Conservation (phyloP, 2,888 invertebrate species). For the Melolontha melolontha region DNA sequence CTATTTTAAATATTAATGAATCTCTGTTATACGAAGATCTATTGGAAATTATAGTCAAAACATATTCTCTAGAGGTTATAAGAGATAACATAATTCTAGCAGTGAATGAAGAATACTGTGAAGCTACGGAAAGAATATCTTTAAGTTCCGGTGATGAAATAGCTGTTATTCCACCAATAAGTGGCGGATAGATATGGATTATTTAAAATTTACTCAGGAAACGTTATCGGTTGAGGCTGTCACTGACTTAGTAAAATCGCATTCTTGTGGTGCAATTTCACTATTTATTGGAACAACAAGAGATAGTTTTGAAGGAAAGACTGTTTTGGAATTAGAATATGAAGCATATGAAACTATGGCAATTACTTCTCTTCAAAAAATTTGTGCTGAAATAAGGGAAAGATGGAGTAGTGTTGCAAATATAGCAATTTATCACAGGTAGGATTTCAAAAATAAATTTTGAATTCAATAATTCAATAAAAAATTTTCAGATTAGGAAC, state of each 20-base stretch:
- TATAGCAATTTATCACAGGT: conserved; percentile 90
- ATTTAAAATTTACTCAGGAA: conserved; percentile 75
- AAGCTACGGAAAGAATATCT: conserved; percentile 67
- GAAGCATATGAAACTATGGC: conserved; percentile 97
- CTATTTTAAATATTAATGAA: conserved; percentile 67
- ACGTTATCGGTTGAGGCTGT: conserved; percentile 77
- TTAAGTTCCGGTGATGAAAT: conserved; percentile 82
- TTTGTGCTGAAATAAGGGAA: conserved; percentile 79
- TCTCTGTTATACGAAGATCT: conserved; percentile 71
- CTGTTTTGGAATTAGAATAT: conserved; percentile 89
- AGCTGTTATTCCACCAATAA: conserved; percentile 94
- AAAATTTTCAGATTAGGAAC: conserved; percentile 76
- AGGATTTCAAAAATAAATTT: conserved; percentile 48
- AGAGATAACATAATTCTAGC: conserved; percentile 81
- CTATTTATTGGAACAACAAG: conserved; percentile 91
- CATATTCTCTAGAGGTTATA: conserved; percentile 76
- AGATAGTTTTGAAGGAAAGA: conserved; percentile 84
- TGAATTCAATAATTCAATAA: conserved; percentile 13
- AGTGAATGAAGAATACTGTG: conserved; percentile 84
- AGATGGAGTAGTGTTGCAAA: conserved; percentile 82
- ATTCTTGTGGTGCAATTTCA: conserved; percentile 88
- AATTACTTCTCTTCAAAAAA: conserved; percentile 80
- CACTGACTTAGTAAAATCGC: conserved; percentile 74
- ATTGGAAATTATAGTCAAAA: conserved; percentile 70
- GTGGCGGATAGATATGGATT: conserved; percentile 88